These are phyloP conservation scores for Columba guinea DNA, from an alignment of 2,797 vertebrate species.

Conservation along the genomic window DNA sequence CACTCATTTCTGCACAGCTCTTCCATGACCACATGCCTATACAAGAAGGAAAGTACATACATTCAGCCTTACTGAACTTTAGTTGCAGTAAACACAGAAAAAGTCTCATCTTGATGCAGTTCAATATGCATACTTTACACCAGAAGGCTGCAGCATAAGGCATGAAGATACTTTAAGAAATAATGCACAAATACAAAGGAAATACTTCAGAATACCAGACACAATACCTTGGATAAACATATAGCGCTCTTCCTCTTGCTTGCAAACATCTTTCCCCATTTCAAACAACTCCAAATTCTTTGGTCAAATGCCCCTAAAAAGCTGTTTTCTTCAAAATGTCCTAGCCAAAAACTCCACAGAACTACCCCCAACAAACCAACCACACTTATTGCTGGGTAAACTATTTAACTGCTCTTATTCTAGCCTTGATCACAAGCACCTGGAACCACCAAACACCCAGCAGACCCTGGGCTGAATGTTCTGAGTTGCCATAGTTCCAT, in stretches of 20 bases:
- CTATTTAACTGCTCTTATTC: neutral
- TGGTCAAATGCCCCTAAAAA: rapidly evolving
- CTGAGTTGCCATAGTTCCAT: neutral
- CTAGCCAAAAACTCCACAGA: rapidly evolving
- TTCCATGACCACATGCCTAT: neutral
- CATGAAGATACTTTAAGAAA: neutral
- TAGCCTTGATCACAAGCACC: neutral
- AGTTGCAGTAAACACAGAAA: neutral
- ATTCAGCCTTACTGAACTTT: neutral
- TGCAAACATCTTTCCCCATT: neutral
- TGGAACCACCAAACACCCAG: neutral
- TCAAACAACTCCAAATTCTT: neutral
- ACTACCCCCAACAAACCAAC: rapidly evolving
- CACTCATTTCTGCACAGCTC: neutral
- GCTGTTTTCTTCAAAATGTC: rapidly evolving
- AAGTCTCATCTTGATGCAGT: rapidly evolving
- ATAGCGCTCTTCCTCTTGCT: neutral
- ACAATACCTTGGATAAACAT: neutral
- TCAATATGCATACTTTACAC: neutral
- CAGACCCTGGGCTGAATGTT: neutral
- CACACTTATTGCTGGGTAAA: rapidly evolving
- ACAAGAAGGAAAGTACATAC: neutral
- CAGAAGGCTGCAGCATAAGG: neutral
- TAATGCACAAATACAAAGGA: rapidly evolving
- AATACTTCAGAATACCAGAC: neutral